These are phyloP conservation scores for Apis cerana DNA, from an alignment of 1,140 invertebrate species.

Conservation along the genomic window DNA sequence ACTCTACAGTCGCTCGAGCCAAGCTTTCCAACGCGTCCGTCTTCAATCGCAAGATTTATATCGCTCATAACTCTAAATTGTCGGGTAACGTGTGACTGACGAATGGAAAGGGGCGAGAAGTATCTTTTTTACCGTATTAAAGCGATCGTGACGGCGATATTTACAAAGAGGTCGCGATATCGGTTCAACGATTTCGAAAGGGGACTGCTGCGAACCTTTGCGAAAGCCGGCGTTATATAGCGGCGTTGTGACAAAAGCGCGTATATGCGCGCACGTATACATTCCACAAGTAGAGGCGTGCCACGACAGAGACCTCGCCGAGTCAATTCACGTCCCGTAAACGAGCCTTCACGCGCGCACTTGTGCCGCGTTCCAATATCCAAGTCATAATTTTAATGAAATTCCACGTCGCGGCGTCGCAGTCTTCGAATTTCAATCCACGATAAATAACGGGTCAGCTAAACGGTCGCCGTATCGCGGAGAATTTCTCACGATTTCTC, in stretches of 20 bases:
- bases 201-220: background rate
- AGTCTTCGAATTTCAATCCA: slow-evolving; percentile 71
- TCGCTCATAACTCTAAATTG: background rate
- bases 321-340: slow-evolving; percentile 59
- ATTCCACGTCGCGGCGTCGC: slow-evolving; percentile 64
- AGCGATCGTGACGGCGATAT: background rate
- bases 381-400: slow-evolving; percentile 76
- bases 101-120: background rate
- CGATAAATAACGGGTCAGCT: slow-evolving; percentile 61
- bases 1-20: background rate
- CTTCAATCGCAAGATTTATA: background rate
- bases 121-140: background rate
- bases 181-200: background rate
- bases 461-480: background rate
- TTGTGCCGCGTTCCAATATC: slow-evolving; percentile 66
- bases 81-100: too few relatives aligned
- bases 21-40: background rate
- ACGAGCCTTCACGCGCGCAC: slow-evolving; percentile 59
- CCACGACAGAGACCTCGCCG: background rate
- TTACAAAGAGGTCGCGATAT: background rate
- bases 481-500: slow-evolving; percentile 36
- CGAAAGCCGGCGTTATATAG: background rate
- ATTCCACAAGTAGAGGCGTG: background rate
- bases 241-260: background rate
- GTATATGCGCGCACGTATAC: background rate